Base-by-base conservation (phyloP, 2,888 invertebrate genomes). In the Stenodera caucasica region DNA sequence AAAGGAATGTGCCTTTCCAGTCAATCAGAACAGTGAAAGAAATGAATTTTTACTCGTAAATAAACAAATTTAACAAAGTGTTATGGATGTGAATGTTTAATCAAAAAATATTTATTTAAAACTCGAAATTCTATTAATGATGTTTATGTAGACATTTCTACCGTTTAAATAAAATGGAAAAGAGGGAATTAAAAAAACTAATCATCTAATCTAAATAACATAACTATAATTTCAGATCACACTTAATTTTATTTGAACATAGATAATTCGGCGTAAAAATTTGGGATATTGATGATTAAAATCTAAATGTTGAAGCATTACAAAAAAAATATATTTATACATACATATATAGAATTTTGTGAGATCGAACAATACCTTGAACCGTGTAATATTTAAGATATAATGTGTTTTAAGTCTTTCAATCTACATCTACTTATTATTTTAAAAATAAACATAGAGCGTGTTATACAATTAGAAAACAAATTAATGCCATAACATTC, bases 351-450 rank as follows among this genome's bases (percentile, higher is more conserved):
- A 59, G 58, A 33, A 60, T 60, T 60, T 63, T 63, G 59, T 62
- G 66, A 66, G 66, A 66, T 66, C 66, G 60, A 49, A 61, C 58
- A 63, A 63, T 65, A 65, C 65, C 57, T 58, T 58, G 56, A 49
- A 49, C 56, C 52, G 54, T 55, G 53, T 33, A 55, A 53, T 40
- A 35, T 54, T 35, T 14, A 30, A 4, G 11, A n/a, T 26, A 51
- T 15, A 29, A 29, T 51, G 26, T 33, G 51, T 50, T 29, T 33
- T 53, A 35, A 35, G 33, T 21, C 23, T 53, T 53, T 45, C 6
- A n/a, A n/a, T 5, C 45, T 45, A 45, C 45, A 45, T 45, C 45
- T 45, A 45, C 26, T 26, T 26, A 2, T 7, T 30, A 30, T 30
- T 9, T 21, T 45, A 45, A 45, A 45, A 23, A 45, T 23, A 45